A percentile compares a stretch with the other conserved stretches of the same genome.
phyloP scores from a whole-genome alignment of 1,140 invertebrate genomes.

The Nasonia vitripennis region DNA sequence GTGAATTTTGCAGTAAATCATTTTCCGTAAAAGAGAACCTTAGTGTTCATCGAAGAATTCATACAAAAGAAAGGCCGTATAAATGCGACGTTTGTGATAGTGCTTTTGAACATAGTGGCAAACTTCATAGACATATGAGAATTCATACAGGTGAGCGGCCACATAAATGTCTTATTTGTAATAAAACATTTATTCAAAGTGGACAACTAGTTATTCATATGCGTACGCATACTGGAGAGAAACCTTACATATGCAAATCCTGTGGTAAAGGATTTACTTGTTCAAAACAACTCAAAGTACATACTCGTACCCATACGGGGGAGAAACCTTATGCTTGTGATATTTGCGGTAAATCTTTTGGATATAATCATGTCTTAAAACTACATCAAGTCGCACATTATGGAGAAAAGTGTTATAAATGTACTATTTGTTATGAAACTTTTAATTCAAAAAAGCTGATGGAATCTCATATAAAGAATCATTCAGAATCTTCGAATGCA shows the following conservation, averaged over 20 bases:
- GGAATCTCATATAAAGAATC: conserved; percentile 93
- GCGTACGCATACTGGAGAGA: conserved; percentile 92
- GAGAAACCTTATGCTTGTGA: conserved; percentile 85
- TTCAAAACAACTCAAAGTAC: conserved; percentile 92
- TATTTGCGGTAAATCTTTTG: conserved; percentile 89
- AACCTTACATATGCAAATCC: conserved; percentile 91
- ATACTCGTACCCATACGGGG: conserved; percentile 90
- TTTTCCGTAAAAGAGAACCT: conserved; percentile 95
- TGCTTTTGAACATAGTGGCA: conserved; percentile 94
- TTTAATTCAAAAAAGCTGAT: conserved; percentile 93
- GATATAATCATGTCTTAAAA: conserved; percentile 92
- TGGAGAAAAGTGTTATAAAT: conserved; percentile 93
- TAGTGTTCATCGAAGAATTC: conserved; percentile 92
- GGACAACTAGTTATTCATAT: conserved; percentile 91
- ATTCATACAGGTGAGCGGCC: conserved; percentile 95
- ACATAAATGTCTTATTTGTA: conserved; percentile 94
- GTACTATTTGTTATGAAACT: conserved; percentile 91
- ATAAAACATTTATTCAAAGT: conserved; percentile 92
- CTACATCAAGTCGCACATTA: conserved; percentile 93
- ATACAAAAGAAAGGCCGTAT: conserved; percentile 90
- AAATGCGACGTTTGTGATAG: conserved; percentile 93
- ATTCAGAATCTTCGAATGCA: conserved; percentile 78
- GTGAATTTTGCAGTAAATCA: conserved; percentile 94
- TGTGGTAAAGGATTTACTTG: conserved; percentile 93
- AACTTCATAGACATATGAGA: conserved; percentile 93